A percentile compares a stretch with the other conserved stretches of the same genome.
Evolutionary conservation across 2,888 invertebrate genomes (phyloP).

Genomic region (Maniola hyperantus): DNA sequence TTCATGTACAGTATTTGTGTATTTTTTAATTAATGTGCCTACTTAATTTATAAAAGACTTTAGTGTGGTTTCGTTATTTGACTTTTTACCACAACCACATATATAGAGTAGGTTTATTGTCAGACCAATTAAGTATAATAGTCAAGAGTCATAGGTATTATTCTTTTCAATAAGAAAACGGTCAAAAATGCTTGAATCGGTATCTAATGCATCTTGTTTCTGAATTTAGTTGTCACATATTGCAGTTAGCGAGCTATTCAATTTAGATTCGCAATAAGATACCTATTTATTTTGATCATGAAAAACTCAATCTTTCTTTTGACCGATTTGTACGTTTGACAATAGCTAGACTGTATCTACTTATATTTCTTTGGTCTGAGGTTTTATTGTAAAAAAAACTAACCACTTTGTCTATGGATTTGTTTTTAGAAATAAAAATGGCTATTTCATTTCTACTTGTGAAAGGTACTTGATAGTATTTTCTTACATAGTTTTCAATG

Average conservation of each 20-base stretch:
- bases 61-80: constrained; percentile 23
- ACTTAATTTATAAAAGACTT: constrained; percentile 48
- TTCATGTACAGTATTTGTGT: constrained; percentile 61
- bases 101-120: constrained; percentile 28
- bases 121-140: background rate
- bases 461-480: constrained; percentile 10
- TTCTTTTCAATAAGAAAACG: background rate
- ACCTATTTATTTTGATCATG: too few relatives aligned
- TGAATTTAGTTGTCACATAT: too few relatives aligned
- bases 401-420: constrained; percentile 28
- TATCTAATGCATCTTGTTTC: too few relatives aligned
- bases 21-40: constrained; percentile 43
- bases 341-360: background rate
- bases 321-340: background rate
- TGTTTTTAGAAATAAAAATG: constrained; percentile 32
- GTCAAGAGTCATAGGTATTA: background rate
- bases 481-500: constrained; percentile 35
- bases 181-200: too few relatives aligned
- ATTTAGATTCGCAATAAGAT: background rate
- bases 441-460: constrained; percentile 19
- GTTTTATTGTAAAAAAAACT: constrained; percentile 35
- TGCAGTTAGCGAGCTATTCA: too few relatives aligned
- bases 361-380: constrained; percentile 3
- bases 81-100: constrained; percentile 15
- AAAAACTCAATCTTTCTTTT: too few relatives aligned